Evolutionary conservation across 2,888 invertebrate species (phyloP), one percentile per base, ranked within the genome.

Genomic region (Nomada flava): DNA sequence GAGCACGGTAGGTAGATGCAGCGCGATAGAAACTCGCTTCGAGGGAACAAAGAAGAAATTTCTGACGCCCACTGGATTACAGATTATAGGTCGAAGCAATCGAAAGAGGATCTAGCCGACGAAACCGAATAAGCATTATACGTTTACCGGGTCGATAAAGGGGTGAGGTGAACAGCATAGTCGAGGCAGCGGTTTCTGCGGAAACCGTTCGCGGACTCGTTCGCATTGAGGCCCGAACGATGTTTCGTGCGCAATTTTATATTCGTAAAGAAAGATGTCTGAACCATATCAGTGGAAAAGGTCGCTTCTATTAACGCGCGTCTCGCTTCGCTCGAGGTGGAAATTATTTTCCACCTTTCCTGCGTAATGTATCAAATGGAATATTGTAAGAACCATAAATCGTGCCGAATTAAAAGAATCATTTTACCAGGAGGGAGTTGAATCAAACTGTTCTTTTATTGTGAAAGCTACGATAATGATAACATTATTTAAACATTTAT

Each of bases 51-150:
- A 36, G 65, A 67, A 60, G 77, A 63, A 70, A 59, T 77, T 65
- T 29, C 53, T 64, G 53, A 79, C 79, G 77, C 77, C 79, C 79
- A 77, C 26, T 60, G 79, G 59, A 79, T 79, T 77, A 79, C 78
- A 67, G 79, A 71, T 67, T 79, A 79, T 71, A 67, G 78, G 70
- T 77, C 78, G 79, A 11, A 55, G 67, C 78, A 71, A 79, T 79
- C 79, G 53, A 77, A 78, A 79, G 62, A 50, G 78, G 79, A 79
- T 79, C 79, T 71, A 47, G 26, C 4, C 60, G 60, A 47, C 63
- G 71, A 71, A 71, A 71, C 71, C 79, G 79, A 77, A 77, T 79
- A 79, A 77, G 77, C 70, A 71, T 77, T 77, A 71, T 50, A 71
- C 65, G 70, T 79, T 77, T 76, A 60, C 64, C 64, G 23, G 64